Conservation (phyloP, 2,888 invertebrate species). For the Cheilosia scutellata region DNA sequence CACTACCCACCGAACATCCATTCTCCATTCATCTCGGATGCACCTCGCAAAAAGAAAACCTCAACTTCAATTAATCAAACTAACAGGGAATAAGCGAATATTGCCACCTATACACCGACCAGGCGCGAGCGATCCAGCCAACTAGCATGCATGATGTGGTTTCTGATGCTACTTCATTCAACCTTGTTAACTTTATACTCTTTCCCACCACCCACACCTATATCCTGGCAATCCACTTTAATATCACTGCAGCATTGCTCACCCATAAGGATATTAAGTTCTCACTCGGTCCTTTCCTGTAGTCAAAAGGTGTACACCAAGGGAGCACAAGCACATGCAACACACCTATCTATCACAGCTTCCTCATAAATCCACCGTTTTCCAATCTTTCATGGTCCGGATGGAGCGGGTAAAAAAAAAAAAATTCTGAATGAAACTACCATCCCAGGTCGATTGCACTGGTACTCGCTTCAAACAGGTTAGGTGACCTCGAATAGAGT, state of each 20-base stretch:
- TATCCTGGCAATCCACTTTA: constrained; percentile 73
- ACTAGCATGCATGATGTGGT: constrained; percentile 68
- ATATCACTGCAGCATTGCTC: constrained; percentile 69
- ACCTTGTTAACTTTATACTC: constrained; percentile 44
- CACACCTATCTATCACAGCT: constrained; percentile 73
- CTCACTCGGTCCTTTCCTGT: constrained; percentile 55
- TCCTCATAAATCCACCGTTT: constrained; percentile 74
- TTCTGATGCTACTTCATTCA: constrained; percentile 52
- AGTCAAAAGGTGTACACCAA: constrained; percentile 40
- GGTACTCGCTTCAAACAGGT: constrained; percentile 39
- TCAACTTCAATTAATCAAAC: constrained; percentile 70
- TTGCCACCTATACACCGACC: constrained; percentile 48
- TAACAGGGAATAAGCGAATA: constrained; percentile 69
- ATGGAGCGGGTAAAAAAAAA: neutral
- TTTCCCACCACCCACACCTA: constrained; percentile 8
- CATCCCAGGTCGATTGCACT: constrained; percentile 50
- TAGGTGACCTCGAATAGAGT: constrained; percentile 72
- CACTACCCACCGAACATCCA: neutral
- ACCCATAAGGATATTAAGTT: constrained; percentile 74
- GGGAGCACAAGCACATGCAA: constrained; percentile 54
- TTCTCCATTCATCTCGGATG: constrained; percentile 30
- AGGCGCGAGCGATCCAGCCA: constrained; percentile 43
- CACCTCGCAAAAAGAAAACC: constrained; percentile 43
- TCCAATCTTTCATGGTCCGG: constrained; percentile 66
- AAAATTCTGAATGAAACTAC: constrained; percentile 32